A percentile compares a stretch with the other conserved stretches of the same genome.
Evolutionary conservation across 2,797 vertebrate genomes (phyloP).

Genomic region (Sebastes kiyomatsui): DNA sequence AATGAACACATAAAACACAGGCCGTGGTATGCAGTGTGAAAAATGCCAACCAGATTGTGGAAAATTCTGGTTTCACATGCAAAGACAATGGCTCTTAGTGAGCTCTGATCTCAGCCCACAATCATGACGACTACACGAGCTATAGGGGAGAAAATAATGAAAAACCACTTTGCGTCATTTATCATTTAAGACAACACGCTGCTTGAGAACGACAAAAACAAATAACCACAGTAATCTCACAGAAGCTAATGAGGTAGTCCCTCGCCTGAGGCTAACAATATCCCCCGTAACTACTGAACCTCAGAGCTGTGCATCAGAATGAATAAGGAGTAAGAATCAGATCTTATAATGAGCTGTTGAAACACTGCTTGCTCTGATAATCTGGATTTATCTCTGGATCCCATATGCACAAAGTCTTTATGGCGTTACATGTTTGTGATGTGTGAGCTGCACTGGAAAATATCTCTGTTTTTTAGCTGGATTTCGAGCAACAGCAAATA

Average conservation of each 20-base stretch:
- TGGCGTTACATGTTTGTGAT: constrained; percentile 8
- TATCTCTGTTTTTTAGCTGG: constrained; percentile 13
- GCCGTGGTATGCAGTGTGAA: not conserved
- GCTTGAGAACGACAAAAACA: constrained; percentile 22
- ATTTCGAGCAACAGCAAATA: constrained; percentile 46
- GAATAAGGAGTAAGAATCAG: constrained; percentile 15
- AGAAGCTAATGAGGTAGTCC: constrained; percentile 32
- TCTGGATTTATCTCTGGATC: constrained; percentile 51
- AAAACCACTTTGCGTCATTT: not conserved
- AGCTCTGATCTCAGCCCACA: not conserved
- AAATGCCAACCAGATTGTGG: not conserved
- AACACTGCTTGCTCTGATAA: constrained; percentile 40
- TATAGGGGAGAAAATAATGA: not conserved
- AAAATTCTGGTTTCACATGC: not conserved
- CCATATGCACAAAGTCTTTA: constrained; percentile 30
- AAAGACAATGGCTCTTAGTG: not conserved
- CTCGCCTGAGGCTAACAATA: not conserved
- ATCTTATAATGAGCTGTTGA: constrained; percentile 49
- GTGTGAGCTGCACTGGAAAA: constrained; percentile 19
- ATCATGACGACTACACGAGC: not conserved
- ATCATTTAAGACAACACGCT: constrained; percentile 12
- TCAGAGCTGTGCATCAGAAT: constrained; percentile 3
- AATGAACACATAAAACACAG: not conserved
- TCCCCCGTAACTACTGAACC: not conserved
- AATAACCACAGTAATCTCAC: constrained; percentile 26